Percentiles rank a stretch among this genome's conserved stretches.
Conservation (phyloP, 2,113 vertebrate species). For the human region GRCh38 chr6:147683001-147683500, state of each 20-base stretch:
- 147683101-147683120: neutral
- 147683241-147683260: neutral
- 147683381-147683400: neutral
- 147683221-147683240: slow-evolving; percentile 34
- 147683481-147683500: neutral
- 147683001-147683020: neutral
- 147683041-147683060: neutral
- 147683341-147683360: neutral
- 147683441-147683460: slow-evolving; percentile 27
- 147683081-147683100: neutral
- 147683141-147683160: neutral
- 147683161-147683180: neutral
- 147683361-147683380: neutral
- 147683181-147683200: neutral
- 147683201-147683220: neutral
- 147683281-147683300: neutral
- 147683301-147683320: neutral
- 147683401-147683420: neutral
- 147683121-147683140: neutral
- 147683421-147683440: neutral
- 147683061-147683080: neutral
- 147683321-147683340: neutral
- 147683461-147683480: neutral
- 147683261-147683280: slow-evolving; percentile 9
- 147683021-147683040: neutral